Percentiles rank a stretch among this genome's conserved stretches.
Conservation (phyloP, 2,888 invertebrate genomes). For the Lamellibrachia satsuma region DNA sequence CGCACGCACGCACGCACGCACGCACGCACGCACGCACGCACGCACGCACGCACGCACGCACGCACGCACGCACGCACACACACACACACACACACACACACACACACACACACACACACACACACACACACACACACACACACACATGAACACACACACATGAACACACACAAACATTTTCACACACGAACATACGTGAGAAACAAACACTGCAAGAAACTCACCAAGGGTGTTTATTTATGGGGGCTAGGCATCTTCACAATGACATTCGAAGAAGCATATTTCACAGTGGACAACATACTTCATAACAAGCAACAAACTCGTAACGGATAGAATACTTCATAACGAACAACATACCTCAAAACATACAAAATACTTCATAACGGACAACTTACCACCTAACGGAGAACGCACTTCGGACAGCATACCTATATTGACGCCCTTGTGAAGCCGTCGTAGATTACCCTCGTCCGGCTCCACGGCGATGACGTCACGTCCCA, state of each 20-base stretch:
- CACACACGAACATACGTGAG: no score
- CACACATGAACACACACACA: background rate
- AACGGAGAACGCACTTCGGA: no score
- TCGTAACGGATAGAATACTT: background rate
- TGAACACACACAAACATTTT: no score
- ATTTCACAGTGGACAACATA: background rate
- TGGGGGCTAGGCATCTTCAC: no score
- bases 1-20: background rate
- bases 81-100: conserved; percentile 19
- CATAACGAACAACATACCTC: background rate
- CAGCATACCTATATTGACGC: conserved; percentile 33
- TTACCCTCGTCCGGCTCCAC: conserved; percentile 56
- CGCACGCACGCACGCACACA: background rate
- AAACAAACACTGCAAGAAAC: no score
- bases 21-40: no score
- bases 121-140: background rate
- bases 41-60: background rate
- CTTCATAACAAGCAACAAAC: background rate
- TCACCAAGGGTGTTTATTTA: no score
- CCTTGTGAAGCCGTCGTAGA: conserved; percentile 45
- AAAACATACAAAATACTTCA: background rate
- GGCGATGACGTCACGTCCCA: conserved; percentile 55
- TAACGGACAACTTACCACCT: background rate
- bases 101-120: conserved; percentile 3
- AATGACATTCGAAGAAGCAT: background rate